Evolutionary conservation across 2,113 vertebrate species (phyloP).

Genomic region (Heptranchias perlo): DNA sequence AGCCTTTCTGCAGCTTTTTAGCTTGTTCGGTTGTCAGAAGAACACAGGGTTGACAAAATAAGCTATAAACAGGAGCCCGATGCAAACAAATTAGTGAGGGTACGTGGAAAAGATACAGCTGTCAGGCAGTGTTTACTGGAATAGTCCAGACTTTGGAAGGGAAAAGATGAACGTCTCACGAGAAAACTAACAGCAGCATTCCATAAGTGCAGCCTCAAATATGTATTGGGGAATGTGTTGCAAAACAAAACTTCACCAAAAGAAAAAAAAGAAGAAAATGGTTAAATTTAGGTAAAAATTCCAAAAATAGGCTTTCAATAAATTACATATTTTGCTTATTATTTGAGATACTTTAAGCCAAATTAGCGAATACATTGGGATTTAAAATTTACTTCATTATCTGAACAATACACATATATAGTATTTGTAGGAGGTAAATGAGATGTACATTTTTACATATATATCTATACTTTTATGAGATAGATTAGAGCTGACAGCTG

Average conservation of each 20-base stretch:
- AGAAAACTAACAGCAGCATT: slow-evolving; percentile 3
- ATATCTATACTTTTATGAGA: neutral
- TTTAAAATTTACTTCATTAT: neutral
- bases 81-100: slow-evolving; percentile 55
- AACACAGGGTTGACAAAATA: neutral
- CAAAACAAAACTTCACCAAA: neutral
- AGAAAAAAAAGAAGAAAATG: neutral
- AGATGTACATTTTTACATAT: neutral
- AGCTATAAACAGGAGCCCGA: neutral
- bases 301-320: neutral
- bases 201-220: neutral
- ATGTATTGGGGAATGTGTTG: neutral
- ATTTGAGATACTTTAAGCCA: neutral
- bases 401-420: neutral
- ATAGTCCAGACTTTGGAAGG: neutral
- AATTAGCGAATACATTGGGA: neutral
- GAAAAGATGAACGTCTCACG: neutral
- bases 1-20: neutral
- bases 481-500: neutral
- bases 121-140: slow-evolving; percentile 56
- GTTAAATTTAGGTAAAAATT: neutral
- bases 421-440: neutral
- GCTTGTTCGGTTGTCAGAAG: neutral
- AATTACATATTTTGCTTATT: neutral
- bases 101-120: slow-evolving; percentile 56